Evolutionary conservation across 2,797 vertebrate genomes (phyloP).

Genomic region (Enteromius trimaculatus): DNA sequence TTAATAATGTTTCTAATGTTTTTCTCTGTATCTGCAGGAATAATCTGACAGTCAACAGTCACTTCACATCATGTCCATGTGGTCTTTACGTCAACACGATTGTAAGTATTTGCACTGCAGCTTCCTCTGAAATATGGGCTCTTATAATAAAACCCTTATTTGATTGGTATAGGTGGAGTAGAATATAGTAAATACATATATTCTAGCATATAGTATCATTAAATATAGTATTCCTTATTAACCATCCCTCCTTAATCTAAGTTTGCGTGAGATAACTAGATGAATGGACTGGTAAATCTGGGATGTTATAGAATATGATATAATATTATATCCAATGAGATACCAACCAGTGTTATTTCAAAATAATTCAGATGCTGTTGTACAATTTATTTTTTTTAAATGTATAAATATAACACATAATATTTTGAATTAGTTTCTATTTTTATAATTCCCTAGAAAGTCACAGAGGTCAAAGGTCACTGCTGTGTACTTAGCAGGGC

Average conservation of each 20-base stretch:
- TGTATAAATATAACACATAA: too few relatives aligned
- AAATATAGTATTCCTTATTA: not conserved
- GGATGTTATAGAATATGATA: too few relatives aligned
- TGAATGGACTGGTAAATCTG: not conserved
- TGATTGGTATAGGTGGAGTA: not conserved
- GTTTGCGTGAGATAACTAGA: not conserved
- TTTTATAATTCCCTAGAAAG: not conserved
- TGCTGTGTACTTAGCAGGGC: not conserved
- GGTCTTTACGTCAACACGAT: slow-evolving; percentile 84
- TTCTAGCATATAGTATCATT: not conserved
- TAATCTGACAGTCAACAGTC: slow-evolving; percentile 79
- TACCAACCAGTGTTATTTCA: too few relatives aligned
- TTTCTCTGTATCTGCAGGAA: slow-evolving; percentile 73
- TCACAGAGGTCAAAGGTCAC: not conserved
- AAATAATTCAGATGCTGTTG: too few relatives aligned
- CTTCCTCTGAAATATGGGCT: not conserved
- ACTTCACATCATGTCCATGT: slow-evolving; percentile 84
- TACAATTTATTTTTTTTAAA: too few relatives aligned
- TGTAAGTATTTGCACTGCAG: slow-evolving; percentile 71
- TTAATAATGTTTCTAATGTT: not conserved
- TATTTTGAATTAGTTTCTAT: not conserved
- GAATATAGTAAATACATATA: not conserved
- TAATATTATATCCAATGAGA: too few relatives aligned
- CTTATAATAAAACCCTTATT: not conserved
- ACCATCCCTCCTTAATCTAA: not conserved